Evolutionary conservation across 2,888 invertebrate genomes (phyloP).

Genomic region (Cryptocheilus praepositus): DNA sequence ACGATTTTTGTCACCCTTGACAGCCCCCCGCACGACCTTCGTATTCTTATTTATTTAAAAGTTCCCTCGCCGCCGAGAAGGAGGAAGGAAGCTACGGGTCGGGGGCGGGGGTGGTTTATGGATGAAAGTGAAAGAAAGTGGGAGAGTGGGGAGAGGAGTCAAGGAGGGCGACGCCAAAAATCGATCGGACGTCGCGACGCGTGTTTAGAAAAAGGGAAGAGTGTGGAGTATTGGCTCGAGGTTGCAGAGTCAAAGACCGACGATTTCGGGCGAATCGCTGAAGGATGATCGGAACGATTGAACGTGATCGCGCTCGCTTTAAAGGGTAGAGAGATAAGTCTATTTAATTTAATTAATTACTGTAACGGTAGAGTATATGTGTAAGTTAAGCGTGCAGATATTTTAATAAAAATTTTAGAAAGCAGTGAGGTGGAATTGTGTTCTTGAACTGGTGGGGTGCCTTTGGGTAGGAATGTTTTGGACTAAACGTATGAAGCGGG

Average conservation of each 20-base stretch:
- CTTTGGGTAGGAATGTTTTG: no score
- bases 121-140: not conserved
- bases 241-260: not conserved
- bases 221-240: conserved; percentile 11
- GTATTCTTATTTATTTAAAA: conserved; percentile 33
- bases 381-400: conserved; percentile 55
- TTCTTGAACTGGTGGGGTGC: no score
- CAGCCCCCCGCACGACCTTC: conserved; percentile 26
- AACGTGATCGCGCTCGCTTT: conserved; percentile 15
- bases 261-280: not conserved
- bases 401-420: conserved; percentile 48
- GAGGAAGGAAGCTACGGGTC: no score
- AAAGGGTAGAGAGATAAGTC: conserved; percentile 33
- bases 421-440: no score
- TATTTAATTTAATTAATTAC: conserved; percentile 52
- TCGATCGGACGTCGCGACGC: conserved; percentile 40
- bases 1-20: not conserved
- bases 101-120: no score
- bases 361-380: conserved; percentile 37
- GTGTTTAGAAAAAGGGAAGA: conserved; percentile 33
- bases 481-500: no score
- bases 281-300: not conserved
- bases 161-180: conserved; percentile 23
- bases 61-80: no score
- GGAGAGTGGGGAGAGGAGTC: not conserved